phyloP scores from a whole-genome alignment of 2,113 vertebrate genomes.

The Mobula hypostoma region DNA sequence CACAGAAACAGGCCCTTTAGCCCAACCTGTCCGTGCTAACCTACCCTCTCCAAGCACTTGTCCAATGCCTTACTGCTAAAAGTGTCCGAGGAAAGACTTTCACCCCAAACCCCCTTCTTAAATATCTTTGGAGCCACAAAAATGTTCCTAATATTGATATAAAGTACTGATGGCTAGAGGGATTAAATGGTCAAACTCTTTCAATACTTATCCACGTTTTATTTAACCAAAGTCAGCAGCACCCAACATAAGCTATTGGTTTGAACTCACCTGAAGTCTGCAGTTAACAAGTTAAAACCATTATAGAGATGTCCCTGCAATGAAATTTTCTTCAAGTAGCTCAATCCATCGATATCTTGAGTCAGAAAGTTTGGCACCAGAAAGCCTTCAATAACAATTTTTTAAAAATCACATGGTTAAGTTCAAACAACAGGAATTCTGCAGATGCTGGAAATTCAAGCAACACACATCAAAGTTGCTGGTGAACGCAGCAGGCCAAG shows the following conservation, averaged over 20 bases:
- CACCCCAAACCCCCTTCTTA: no score
- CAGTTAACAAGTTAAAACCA: slow-evolving; percentile 90
- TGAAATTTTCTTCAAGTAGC: slow-evolving; percentile 87
- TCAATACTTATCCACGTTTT: background rate
- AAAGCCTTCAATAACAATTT: slow-evolving; percentile 59
- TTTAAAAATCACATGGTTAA: background rate
- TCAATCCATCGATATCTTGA: slow-evolving; percentile 74
- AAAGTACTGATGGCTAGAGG: background rate
- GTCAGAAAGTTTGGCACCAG: slow-evolving; percentile 84
- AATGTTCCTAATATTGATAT: background rate
- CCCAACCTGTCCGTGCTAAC: no score
- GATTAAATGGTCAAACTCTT: background rate
- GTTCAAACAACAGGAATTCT: no score
- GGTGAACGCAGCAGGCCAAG: no score
- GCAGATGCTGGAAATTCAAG: no score
- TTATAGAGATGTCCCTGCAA: slow-evolving; percentile 84
- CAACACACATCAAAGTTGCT: no score
- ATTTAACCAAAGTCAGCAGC: background rate
- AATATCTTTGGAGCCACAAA: background rate
- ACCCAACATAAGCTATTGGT: background rate
- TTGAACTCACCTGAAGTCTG: slow-evolving; percentile 81
- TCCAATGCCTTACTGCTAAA: no score
- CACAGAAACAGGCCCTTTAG: no score
- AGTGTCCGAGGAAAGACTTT: no score
- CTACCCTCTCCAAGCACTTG: no score